A percentile compares a stretch with the other conserved stretches of the same genome.
phyloP scores from a whole-genome alignment of 2,113 vertebrate species.

The Mobula hypostoma region DNA sequence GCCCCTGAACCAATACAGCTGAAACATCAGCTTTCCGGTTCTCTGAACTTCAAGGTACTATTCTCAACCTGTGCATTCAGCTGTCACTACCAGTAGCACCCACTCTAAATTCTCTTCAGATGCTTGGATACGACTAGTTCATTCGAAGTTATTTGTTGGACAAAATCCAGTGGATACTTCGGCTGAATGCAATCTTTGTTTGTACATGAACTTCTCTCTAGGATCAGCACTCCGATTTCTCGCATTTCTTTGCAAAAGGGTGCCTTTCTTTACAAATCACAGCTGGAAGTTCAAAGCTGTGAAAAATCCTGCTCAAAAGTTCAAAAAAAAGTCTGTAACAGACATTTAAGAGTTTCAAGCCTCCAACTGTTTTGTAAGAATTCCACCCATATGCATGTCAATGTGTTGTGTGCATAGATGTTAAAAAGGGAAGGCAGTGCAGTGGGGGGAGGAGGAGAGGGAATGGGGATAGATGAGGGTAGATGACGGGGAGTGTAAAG shows the following conservation, averaged over 20 bases:
- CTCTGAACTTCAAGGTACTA: neutral
- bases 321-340: neutral
- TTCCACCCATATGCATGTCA: neutral
- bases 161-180: neutral
- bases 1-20: neutral
- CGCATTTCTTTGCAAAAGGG: neutral
- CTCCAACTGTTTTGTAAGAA: neutral
- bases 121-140: conserved; percentile 15
- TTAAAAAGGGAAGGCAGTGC: too few species aligned
- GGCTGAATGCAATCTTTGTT: conserved; percentile 3
- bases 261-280: neutral
- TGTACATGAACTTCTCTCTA: neutral
- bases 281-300: too few species aligned
- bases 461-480: too few species aligned
- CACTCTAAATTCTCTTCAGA: neutral
- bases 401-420: too few species aligned
- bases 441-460: too few species aligned
- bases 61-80: neutral
- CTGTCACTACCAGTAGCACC: neutral
- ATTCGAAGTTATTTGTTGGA: conserved; percentile 22
- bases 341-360: neutral
- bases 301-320: neutral
- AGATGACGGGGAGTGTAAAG: too few species aligned
- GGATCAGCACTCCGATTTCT: neutral
- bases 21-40: neutral